Conservation (phyloP, 2,888 invertebrate genomes). For the Alitta virens region DNA sequence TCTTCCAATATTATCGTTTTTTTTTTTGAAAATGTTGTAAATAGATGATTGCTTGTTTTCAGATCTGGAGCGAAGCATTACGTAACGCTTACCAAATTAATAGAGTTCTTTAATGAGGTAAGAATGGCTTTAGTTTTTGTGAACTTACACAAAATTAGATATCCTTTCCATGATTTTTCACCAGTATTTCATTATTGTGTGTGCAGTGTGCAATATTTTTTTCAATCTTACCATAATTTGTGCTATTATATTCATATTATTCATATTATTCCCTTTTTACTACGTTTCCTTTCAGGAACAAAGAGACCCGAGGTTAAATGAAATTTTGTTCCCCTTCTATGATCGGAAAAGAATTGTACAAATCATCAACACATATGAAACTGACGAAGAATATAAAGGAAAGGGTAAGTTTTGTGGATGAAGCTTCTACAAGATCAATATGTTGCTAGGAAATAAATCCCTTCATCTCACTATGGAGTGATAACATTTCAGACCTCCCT, state of each 20-base stretch:
- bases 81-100: slow-evolving; percentile 82
- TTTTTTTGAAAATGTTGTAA: too few species aligned
- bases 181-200: background rate
- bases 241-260: too few species aligned
- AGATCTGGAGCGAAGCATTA: slow-evolving; percentile 89
- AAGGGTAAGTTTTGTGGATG: slow-evolving; percentile 70
- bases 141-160: too few species aligned
- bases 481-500: too few species aligned
- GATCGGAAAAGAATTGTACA: slow-evolving; percentile 89
- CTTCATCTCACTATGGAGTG: too few species aligned
- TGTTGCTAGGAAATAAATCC: too few species aligned
- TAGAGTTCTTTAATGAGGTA: slow-evolving; percentile 86
- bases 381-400: slow-evolving; percentile 71
- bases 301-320: slow-evolving; percentile 95
- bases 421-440: too few species aligned
- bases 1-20: too few species aligned
- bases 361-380: slow-evolving; percentile 91
- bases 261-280: slow-evolving; percentile 7
- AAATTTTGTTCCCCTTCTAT: slow-evolving; percentile 96
- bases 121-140: slow-evolving; percentile 19
- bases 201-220: background rate
- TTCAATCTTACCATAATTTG: background rate
- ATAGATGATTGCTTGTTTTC: too few species aligned
- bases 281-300: slow-evolving; percentile 70
- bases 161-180: background rate